A percentile compares a stretch with the other conserved stretches of the same genome.
Conservation (phyloP, 2,797 vertebrate genomes). For the Squalus acanthias region DNA sequence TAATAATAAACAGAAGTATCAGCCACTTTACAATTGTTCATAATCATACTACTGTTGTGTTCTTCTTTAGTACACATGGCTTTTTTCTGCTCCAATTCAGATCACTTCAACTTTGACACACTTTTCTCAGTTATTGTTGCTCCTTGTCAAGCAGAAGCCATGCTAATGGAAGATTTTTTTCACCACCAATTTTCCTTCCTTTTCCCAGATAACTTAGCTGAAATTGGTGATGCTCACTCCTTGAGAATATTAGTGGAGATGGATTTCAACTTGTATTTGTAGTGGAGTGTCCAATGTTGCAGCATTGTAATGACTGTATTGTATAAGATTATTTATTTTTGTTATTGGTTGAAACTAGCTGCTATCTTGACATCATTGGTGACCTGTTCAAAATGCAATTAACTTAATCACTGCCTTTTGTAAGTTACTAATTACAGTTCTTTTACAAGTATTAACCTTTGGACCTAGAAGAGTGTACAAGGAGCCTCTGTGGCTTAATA, state of each 20-base stretch:
- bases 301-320: neutral
- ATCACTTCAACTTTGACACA: neutral
- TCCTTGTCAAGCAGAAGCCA: neutral
- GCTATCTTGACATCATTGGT: neutral
- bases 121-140: neutral
- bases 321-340: too few species aligned
- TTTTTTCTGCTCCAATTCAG: neutral
- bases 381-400: conserved; percentile 27
- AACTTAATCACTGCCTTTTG: neutral
- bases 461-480: neutral
- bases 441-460: neutral
- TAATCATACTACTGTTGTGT: neutral
- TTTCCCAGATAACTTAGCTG: neutral
- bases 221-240: neutral
- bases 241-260: neutral
- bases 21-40: neutral
- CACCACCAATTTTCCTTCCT: neutral
- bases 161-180: neutral
- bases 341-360: neutral
- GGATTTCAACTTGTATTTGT: neutral
- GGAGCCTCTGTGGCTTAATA: neutral
- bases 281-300: neutral
- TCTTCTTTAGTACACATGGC: neutral
- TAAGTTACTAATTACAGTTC: neutral
- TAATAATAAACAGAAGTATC: neutral